phyloP scores from a whole-genome alignment of 2,888 invertebrate species.

The Dolichomitus sp. region DNA sequence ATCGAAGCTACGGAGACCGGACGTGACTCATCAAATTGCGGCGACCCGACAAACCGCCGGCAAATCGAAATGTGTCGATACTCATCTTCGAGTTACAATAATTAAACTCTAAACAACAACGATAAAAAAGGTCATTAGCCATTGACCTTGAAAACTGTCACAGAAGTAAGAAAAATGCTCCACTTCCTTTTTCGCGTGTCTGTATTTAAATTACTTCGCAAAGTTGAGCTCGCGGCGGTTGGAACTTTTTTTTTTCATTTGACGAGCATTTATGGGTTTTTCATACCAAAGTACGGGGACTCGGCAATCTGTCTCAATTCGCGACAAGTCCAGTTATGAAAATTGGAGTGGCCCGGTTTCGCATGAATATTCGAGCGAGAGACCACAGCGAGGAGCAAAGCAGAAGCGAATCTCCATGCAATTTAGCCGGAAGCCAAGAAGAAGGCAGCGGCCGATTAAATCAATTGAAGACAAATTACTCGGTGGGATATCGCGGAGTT shows the following conservation, averaged over 20 bases:
- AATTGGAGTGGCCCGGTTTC: conserved; percentile 62
- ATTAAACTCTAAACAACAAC: neutral
- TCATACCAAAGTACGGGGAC: conserved; percentile 32
- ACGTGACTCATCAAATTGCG: conserved; percentile 48
- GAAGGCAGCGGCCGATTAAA: conserved; percentile 63
- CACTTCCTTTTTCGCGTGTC: neutral
- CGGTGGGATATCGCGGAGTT: conserved; percentile 34
- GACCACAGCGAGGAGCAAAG: neutral
- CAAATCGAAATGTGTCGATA: conserved; percentile 30
- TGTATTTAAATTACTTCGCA: conserved; percentile 1
- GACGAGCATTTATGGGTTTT: conserved; percentile 42
- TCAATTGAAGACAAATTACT: conserved; percentile 68
- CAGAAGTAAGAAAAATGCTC: conserved; percentile 8
- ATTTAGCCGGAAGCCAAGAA: conserved; percentile 58
- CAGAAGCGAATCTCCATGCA: conserved; percentile 61
- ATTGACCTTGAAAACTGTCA: conserved; percentile 18
- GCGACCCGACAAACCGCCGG: conserved; percentile 17
- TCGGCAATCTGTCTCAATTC: conserved; percentile 64
- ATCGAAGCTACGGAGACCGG: conserved; percentile 37
- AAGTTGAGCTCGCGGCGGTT: neutral
- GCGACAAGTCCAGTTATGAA: conserved; percentile 64
- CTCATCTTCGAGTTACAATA: neutral
- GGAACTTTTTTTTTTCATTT: neutral
- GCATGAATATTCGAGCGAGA: conserved; percentile 62
- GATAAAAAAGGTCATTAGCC: too few relatives aligned